Percentiles rank a stretch among this genome's conserved stretches.
These are phyloP conservation scores for Pseudanteris insignis DNA, from an alignment of 2,888 invertebrate genomes.

Conservation along the genomic window DNA sequence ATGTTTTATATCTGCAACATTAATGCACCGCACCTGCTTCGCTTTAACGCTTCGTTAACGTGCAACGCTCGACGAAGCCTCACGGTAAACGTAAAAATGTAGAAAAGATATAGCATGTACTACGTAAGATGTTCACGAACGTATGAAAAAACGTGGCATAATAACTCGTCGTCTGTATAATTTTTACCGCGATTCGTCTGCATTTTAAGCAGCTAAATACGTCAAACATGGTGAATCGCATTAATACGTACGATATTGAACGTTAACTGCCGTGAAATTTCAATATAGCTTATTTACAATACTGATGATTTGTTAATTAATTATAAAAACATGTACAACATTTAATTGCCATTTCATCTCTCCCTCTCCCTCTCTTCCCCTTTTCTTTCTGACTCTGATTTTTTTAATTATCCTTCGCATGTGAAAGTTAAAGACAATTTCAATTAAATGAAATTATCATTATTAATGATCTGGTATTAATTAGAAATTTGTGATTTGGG, in stretches of 20 bases:
- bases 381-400: neutral
- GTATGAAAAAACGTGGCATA: slow-evolving; percentile 42
- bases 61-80: slow-evolving; percentile 57
- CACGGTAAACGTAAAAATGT: slow-evolving; percentile 47
- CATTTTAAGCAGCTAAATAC: slow-evolving; percentile 31
- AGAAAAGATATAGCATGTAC: slow-evolving; percentile 30
- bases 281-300: slow-evolving; percentile 23
- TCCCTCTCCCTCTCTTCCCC: too few species aligned
- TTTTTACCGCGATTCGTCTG: slow-evolving; percentile 34
- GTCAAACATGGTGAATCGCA: slow-evolving; percentile 31
- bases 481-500: too few species aligned
- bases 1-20: slow-evolving; percentile 53
- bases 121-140: slow-evolving; percentile 37
- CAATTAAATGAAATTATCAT: too few species aligned
- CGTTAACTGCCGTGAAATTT: slow-evolving; percentile 40
- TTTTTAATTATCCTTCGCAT: neutral
- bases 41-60: slow-evolving; percentile 65
- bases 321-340: slow-evolving; percentile 2
- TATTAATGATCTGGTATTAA: too few species aligned
- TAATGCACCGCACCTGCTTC: slow-evolving; percentile 56
- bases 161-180: slow-evolving; percentile 32
- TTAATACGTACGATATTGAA: slow-evolving; percentile 27
- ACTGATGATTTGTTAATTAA: slow-evolving; percentile 21
- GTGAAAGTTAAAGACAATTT: too few species aligned
- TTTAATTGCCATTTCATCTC: too few species aligned